Percentiles rank a stretch among this genome's conserved stretches.
Conservation (phyloP, 2,113 vertebrate species). For the Bothrops jararaca region DNA sequence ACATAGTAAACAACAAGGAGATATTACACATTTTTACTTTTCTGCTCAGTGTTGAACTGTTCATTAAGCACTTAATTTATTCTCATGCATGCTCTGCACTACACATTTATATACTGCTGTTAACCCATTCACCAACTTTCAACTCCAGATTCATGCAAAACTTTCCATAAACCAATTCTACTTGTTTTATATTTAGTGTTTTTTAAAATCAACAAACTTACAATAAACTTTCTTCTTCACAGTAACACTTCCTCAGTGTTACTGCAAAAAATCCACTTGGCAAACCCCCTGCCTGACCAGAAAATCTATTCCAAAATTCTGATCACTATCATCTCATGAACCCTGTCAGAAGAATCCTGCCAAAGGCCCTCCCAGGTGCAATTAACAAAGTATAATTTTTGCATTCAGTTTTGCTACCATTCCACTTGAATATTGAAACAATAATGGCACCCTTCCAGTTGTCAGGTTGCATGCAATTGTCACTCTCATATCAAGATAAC, state of each 20-base stretch:
- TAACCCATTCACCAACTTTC: background rate
- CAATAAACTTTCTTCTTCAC: background rate
- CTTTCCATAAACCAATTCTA: background rate
- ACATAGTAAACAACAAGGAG: background rate
- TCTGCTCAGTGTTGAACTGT: background rate
- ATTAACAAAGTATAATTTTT: background rate
- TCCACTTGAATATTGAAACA: background rate
- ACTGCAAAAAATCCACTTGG: background rate
- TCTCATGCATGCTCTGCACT: background rate
- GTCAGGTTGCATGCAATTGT: background rate
- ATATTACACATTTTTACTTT: background rate
- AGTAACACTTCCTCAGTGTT: background rate
- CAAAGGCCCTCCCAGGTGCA: background rate
- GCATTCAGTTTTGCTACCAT: background rate
- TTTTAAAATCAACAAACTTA: background rate
- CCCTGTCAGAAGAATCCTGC: background rate
- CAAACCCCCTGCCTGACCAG: background rate
- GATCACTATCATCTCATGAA: background rate
- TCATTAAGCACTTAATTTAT: background rate
- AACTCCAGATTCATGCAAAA: background rate
- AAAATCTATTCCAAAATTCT: background rate
- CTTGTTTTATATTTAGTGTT: background rate
- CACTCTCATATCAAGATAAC: background rate
- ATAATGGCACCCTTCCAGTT: background rate
- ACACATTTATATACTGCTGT: background rate